Conservation (phyloP, 1,140 invertebrate species). For the Proctacanthus coquilletti region DNA sequence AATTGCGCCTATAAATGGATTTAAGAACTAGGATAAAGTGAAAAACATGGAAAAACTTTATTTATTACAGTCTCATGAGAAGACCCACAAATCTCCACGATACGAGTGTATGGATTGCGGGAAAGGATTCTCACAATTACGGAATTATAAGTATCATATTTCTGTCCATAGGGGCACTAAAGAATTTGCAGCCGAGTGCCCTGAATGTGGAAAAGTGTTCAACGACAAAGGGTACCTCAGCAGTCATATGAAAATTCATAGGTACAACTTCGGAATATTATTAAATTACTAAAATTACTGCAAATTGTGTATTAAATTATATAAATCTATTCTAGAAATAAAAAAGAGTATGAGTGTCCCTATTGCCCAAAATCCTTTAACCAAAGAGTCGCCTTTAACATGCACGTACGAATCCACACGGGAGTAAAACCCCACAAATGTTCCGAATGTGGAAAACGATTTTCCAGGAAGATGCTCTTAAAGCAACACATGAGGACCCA, state of each 20-base stretch:
- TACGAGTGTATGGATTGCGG: conserved; percentile 60
- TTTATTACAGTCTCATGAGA: conserved; percentile 19
- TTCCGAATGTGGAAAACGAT: conserved; percentile 67
- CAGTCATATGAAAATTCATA: conserved; percentile 65
- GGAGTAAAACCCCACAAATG: conserved; percentile 76
- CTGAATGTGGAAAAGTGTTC: conserved; percentile 60
- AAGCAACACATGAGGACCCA: conserved; percentile 64
- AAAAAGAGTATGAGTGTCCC: conserved; percentile 57
- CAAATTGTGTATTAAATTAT: neutral
- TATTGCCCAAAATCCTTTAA: conserved; percentile 63
- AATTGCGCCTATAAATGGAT: neutral
- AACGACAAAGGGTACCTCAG: conserved; percentile 62
- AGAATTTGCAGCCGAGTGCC: conserved; percentile 57
- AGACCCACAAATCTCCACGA: conserved; percentile 39
- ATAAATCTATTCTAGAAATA: conserved; percentile 33
- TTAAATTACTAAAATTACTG: neutral
- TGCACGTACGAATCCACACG: conserved; percentile 66
- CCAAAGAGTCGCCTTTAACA: conserved; percentile 65
- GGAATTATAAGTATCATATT: conserved; percentile 62
- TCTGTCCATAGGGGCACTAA: conserved; percentile 56
- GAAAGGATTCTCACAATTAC: conserved; percentile 60
- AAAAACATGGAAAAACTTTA: neutral
- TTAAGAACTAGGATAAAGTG: neutral
- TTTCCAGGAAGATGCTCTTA: conserved; percentile 65
- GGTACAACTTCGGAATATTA: conserved; percentile 27